Evolutionary conservation across 2,888 invertebrate genomes (phyloP).

Genomic region (Leptinotarsa tumamoca): DNA sequence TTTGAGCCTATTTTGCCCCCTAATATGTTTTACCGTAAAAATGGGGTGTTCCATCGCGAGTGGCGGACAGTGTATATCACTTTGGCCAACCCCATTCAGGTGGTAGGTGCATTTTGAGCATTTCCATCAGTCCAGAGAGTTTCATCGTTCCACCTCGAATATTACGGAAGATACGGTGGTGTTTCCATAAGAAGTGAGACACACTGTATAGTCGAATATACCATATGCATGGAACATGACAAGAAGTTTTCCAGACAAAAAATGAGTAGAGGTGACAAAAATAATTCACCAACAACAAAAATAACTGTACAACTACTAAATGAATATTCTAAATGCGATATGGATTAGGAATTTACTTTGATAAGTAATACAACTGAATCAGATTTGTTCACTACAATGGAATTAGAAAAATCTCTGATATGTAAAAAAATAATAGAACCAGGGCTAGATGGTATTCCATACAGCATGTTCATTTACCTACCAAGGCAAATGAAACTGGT

Average conservation of each 20-base stretch:
- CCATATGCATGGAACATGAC: slow-evolving; percentile 1
- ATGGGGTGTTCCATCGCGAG: no score
- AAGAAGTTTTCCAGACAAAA: neutral
- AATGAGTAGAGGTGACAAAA: neutral
- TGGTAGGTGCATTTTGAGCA: no score
- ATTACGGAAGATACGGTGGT: no score
- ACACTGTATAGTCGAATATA: neutral
- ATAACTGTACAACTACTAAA: neutral
- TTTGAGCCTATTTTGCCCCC: no score
- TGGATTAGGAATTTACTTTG: neutral
- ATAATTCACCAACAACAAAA: neutral
- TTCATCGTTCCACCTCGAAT: no score
- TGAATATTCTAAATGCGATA: neutral
- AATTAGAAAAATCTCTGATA: neutral
- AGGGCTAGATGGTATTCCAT: neutral
- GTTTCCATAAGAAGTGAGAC: no score
- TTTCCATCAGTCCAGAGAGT: no score
- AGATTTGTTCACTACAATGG: neutral
- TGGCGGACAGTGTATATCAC: no score
- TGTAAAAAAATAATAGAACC: neutral
- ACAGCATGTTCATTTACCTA: neutral
- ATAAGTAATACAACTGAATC: neutral
- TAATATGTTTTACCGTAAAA: no score
- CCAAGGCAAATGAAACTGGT: neutral
- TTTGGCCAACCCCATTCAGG: no score